phyloP scores from a whole-genome alignment of 2,888 invertebrate genomes.

The Chrysomela aeneicollis region DNA sequence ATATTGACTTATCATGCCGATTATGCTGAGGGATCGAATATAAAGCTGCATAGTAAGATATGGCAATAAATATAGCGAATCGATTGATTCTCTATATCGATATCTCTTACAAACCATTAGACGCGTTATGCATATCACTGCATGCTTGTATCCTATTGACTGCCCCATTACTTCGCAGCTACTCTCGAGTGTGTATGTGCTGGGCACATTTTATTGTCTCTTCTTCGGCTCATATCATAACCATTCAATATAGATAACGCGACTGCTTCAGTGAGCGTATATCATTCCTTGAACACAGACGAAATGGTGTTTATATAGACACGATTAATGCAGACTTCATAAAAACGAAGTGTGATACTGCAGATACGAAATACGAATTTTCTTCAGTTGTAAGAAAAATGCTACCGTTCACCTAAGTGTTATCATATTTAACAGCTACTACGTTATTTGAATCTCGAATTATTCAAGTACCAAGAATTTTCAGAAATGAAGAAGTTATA shows the following conservation, averaged over 20 bases:
- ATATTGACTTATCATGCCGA: neutral
- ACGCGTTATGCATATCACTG: constrained; percentile 53
- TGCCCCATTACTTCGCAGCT: constrained; percentile 49
- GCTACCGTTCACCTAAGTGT: too few relatives aligned
- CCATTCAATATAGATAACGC: constrained; percentile 39
- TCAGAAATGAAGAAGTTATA: too few relatives aligned
- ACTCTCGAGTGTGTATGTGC: constrained; percentile 41
- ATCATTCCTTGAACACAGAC: constrained; percentile 1
- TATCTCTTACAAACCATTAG: constrained; percentile 56
- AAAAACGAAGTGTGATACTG: too few relatives aligned
- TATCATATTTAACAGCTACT: too few relatives aligned
- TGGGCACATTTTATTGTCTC: constrained; percentile 45
- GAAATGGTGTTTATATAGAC: neutral
- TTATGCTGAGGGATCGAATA: neutral
- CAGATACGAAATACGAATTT: too few relatives aligned
- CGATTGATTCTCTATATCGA: constrained; percentile 55
- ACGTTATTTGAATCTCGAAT: too few relatives aligned
- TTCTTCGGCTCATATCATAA: constrained; percentile 43
- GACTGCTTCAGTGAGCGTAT: neutral
- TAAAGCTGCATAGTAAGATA: constrained; percentile 4
- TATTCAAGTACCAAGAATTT: too few relatives aligned
- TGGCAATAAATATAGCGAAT: constrained; percentile 36
- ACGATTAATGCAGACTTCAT: too few relatives aligned
- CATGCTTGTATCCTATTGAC: constrained; percentile 51
- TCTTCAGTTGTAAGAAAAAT: too few relatives aligned